Evolutionary conservation across 2,113 vertebrate species (phyloP).

Genomic region (Macquaria ambigua): DNA sequence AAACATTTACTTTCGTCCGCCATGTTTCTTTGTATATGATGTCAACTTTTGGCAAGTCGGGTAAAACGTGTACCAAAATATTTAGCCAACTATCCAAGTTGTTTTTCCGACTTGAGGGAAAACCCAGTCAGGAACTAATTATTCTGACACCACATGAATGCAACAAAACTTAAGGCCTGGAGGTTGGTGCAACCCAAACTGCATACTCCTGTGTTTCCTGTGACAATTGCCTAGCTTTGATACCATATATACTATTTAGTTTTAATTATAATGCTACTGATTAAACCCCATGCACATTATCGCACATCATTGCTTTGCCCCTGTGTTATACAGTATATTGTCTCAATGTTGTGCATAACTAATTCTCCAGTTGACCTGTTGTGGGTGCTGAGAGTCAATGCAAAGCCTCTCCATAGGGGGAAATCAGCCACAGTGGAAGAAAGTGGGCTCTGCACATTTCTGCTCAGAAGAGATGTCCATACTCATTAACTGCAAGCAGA

Average conservation of each 20-base stretch:
- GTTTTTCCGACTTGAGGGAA: too few relatives aligned
- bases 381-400: background rate
- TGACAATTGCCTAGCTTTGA: background rate
- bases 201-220: background rate
- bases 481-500: constrained; percentile 28
- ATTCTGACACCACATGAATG: too few relatives aligned
- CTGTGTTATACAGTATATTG: background rate
- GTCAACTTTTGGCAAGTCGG: too few relatives aligned
- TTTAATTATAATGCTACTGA: background rate
- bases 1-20: too few relatives aligned
- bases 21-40: too few relatives aligned
- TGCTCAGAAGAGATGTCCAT: constrained; percentile 36
- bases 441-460: background rate
- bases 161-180: too few relatives aligned
- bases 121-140: too few relatives aligned
- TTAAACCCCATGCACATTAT: background rate
- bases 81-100: too few relatives aligned
- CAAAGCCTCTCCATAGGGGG: background rate
- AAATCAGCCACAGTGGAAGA: constrained; percentile 9
- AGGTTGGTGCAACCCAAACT: background rate
- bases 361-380: constrained; percentile 11
- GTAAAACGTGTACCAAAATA: too few relatives aligned
- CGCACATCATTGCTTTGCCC: background rate
- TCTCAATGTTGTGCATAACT: background rate
- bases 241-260: background rate